phyloP scores from a whole-genome alignment of 2,113 vertebrate genomes.

The Fukomys damarensis region DNA sequence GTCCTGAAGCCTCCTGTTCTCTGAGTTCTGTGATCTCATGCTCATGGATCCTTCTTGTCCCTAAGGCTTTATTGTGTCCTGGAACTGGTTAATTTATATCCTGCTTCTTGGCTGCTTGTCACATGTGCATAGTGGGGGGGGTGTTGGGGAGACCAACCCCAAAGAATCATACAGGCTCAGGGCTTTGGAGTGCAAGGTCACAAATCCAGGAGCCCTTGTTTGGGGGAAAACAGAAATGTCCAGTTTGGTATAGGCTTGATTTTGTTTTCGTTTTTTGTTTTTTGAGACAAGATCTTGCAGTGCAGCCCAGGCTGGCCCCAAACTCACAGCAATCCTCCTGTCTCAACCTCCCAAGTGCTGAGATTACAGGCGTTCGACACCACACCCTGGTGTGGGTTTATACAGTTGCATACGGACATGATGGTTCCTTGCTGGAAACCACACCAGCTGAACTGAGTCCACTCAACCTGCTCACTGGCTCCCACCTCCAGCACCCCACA shows the following conservation, averaged over 20 bases:
- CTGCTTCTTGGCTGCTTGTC: not conserved
- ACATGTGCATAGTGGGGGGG: not conserved
- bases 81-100: not conserved
- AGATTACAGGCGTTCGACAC: not conserved
- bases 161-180: not conserved
- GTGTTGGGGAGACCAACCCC: not conserved
- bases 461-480: not conserved
- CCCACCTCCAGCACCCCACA: fast-evolving
- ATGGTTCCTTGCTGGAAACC: not conserved
- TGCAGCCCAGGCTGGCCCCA: not conserved
- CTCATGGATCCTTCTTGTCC: not conserved
- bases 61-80: not conserved
- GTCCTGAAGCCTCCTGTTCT: not conserved
- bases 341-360: not conserved
- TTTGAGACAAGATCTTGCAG: not conserved
- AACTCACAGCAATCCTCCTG: not conserved
- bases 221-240: not conserved
- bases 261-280: not conserved
- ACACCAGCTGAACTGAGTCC: not conserved
- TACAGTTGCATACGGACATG: not conserved
- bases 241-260: fast-evolving
- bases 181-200: not conserved
- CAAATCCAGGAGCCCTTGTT: not conserved
- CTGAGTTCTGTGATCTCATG: not conserved
- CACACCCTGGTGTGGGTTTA: not conserved